These are phyloP conservation scores for Arothron firmamentum DNA, from an alignment of 2,113 vertebrate genomes.

Conservation along the genomic window DNA sequence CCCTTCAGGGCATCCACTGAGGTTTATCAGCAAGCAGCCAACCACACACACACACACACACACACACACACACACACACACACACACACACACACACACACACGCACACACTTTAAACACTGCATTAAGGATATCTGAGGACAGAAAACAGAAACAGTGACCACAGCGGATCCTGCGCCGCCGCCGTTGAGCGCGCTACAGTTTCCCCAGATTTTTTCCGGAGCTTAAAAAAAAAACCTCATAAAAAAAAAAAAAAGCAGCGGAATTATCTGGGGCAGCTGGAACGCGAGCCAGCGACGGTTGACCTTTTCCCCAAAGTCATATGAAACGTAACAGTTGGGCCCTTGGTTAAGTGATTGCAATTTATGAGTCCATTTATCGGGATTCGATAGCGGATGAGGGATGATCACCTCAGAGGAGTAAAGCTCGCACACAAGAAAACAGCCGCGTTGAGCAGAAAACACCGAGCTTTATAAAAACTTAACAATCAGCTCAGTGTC, in stretches of 20 bases:
- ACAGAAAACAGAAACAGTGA: constrained; percentile 51
- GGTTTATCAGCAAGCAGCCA: constrained; percentile 56
- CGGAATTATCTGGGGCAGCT: constrained; percentile 50
- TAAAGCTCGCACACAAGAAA: constrained; percentile 46
- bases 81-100: constrained; percentile 7
- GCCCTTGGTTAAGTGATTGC: constrained; percentile 65
- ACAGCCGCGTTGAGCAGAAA: constrained; percentile 20
- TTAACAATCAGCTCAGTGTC: constrained; percentile 59
- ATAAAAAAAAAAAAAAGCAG: constrained; percentile 58
- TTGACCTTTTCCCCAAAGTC: constrained; percentile 63
- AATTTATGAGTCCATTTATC: constrained; percentile 66
- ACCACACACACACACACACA: constrained; percentile 17
- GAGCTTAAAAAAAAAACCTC: constrained; percentile 45
- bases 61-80: neutral
- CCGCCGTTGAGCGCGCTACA: constrained; percentile 29
- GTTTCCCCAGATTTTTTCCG: constrained; percentile 29
- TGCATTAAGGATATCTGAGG: constrained; percentile 54
- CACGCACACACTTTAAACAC: constrained; percentile 33
- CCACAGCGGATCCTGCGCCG: constrained; percentile 18
- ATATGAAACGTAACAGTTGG: constrained; percentile 62
- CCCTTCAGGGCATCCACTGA: constrained; percentile 60
- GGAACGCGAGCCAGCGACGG: constrained; percentile 42
- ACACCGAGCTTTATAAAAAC: constrained; percentile 53
- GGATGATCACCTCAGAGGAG: constrained; percentile 55
- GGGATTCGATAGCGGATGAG: constrained; percentile 62